Evolutionary conservation across 1,140 invertebrate species (phyloP).

Genomic region (Zaprionus gabonicus): DNA sequence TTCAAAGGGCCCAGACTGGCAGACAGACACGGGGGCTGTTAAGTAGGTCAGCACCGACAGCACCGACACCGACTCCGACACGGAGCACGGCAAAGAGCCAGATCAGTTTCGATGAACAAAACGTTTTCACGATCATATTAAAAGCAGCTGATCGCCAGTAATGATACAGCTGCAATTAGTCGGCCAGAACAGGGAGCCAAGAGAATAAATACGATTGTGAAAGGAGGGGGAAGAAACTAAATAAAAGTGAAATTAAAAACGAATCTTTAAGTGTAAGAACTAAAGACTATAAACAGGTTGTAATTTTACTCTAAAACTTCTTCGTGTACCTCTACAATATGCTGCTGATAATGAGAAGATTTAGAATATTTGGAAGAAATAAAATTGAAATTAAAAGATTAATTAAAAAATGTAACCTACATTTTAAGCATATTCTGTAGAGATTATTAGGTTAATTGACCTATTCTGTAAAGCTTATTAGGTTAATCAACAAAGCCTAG

Average conservation of each 20-base stretch:
- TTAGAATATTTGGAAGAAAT: no score
- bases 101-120: slow-evolving; percentile 24
- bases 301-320: neutral
- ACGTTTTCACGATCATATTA: slow-evolving; percentile 33
- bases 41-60: slow-evolving; percentile 46
- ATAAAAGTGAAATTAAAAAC: neutral
- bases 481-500: no score
- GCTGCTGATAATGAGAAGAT: no score
- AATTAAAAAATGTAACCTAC: no score
- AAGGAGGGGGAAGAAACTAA: neutral
- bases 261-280: neutral
- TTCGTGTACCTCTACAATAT: no score
- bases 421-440: no score
- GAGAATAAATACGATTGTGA: neutral
- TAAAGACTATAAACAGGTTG: neutral
- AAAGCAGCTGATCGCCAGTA: slow-evolving; percentile 8
- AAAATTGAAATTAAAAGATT: no score
- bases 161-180: slow-evolving; percentile 4
- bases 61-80: neutral
- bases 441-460: no score
- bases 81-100: neutral
- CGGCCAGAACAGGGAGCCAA: neutral
- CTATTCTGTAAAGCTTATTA: no score
- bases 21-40: slow-evolving; percentile 29
- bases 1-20: slow-evolving; percentile 39